Evolutionary conservation across 2,888 invertebrate genomes (phyloP), one percentile per base, ranked within the genome.

Genomic region (Drosophila pseudotakahashii): DNA sequence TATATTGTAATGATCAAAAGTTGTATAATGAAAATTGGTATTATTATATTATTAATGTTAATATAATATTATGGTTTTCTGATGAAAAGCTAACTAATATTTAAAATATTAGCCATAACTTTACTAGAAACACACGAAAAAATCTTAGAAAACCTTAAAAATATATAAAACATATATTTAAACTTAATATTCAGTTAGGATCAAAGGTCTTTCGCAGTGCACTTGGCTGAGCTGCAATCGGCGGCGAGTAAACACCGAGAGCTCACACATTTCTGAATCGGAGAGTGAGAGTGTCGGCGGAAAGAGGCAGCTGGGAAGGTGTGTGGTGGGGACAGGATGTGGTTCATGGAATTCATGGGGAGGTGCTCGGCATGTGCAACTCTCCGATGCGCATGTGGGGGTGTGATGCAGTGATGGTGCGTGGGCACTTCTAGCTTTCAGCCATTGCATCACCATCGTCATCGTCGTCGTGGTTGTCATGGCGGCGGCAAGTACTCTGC

Each of bases 211-310:
- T 32, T 32, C 39, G 1, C 16, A 42, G 62, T 63, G 62, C 9
- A 41, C 2, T 32, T 39, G 10, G 42, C 41, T 42, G 6, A 45
- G 63, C 6, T 73, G 80, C 76, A 81, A 48, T 78, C 68, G 77
- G 69, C 55, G 63, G 63, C 63, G 76, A 77, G 79, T 64, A 81
- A 81, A 78, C 81, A 77, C 71, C 72, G 81, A 81, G 73, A 23
- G 30, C 63, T 44, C 59, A 30, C 54, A 62, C 76, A 71, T 72
- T 69, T 69, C 74, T 68, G 72, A 76, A 57, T n/a, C 69, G 68
- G 36, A 57, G 71, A 71, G 63, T 53, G 51, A 58, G 68, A 58
- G 68, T 52, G 41, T 50, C 45, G 68, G 26, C 44, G 19, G 71
- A 64, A 62, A 72, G 52, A 30, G 68, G n/a, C 39, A 42, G 32